These are phyloP conservation scores for Hepsetus odoe DNA, from an alignment of 2,113 vertebrate genomes.

Conservation along the genomic window DNA sequence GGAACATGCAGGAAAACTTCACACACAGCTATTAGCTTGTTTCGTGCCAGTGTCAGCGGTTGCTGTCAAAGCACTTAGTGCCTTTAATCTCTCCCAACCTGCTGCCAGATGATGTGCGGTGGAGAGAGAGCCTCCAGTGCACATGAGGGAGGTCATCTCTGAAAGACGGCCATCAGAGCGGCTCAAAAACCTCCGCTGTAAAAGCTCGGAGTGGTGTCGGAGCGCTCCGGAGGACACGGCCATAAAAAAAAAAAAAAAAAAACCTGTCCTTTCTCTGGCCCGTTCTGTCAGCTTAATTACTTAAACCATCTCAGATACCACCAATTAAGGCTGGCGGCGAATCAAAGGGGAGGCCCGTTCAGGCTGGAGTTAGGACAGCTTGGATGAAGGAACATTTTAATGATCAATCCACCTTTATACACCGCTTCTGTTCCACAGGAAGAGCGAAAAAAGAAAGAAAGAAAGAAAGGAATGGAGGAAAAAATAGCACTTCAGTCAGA, in stretches of 20 bases:
- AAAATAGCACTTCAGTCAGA: conserved; percentile 45
- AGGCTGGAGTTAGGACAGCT: conserved; percentile 42
- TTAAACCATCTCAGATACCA: conserved; percentile 56
- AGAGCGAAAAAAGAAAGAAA: not conserved
- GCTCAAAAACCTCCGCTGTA: not conserved
- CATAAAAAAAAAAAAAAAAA: not conserved
- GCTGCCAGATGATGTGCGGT: conserved; percentile 19
- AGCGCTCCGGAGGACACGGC: conserved; percentile 39
- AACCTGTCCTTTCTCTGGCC: conserved; percentile 30
- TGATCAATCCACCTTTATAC: conserved; percentile 58
- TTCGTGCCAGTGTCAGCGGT: conserved; percentile 26
- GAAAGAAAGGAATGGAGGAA: not conserved
- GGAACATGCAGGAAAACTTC: conserved; percentile 23
- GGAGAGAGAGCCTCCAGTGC: conserved; percentile 30
- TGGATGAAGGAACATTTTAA: conserved; percentile 49
- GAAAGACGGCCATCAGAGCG: conserved; percentile 28
- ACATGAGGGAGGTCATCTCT: conserved; percentile 38
- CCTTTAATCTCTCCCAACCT: conserved; percentile 42
- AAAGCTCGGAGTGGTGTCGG: conserved; percentile 38
- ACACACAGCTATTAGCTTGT: conserved; percentile 39
- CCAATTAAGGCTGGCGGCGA: conserved; percentile 56
- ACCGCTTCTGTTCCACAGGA: conserved; percentile 20
- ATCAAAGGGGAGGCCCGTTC: conserved; percentile 45
- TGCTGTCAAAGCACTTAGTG: conserved; percentile 43
- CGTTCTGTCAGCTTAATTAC: conserved; percentile 58